Evolutionary conservation across 2,113 vertebrate species (phyloP), one percentile per base, ranked within the genome.

Genomic region (Myiagra hebetior): DNA sequence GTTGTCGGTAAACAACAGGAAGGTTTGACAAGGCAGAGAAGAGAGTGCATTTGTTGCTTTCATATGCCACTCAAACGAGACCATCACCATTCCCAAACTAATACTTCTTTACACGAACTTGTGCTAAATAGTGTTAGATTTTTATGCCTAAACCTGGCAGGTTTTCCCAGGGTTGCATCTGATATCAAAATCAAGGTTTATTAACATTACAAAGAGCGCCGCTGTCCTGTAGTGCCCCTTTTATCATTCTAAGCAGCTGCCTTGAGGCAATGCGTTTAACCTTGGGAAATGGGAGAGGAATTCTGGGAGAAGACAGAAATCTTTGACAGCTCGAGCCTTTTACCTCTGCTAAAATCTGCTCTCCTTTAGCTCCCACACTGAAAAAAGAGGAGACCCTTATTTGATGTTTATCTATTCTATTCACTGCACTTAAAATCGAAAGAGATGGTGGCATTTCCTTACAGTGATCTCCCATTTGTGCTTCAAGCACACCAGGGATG

Each of bases 201-300:
- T 98, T 98, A 98, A 97, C 98, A 98, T 98, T 98, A 98, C 98
- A 98, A 98, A 98, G 98, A 98, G 96, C 97, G 94, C 94, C 81
- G 95, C 97, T 96, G 97, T 98, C 98, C 96, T 97, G 97, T 97
- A 97, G 96, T 95, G 97, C 97, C 97, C 98, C 97, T 98, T 98
- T 98, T 98, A 98, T 98, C 98, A 98, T 98, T 98, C 97, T 80
- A 97, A 98, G 98, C 98, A 98, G 97, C 97, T 97, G 98, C 98
- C 98, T 98, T 68, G 84, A 98, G 98, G 98, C 98, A 98, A 93
- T 60, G 73, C 77, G 75, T 98, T 98, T 98, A 98, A 98, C 98
- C 98, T 98, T 98, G 98, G 98, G 98, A 98, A 97, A 98, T 97
- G 95, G 53, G 93, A 98, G 95, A 96, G 96, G 98, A 98, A 98